Evolutionary conservation across 2,797 vertebrate species (phyloP), one percentile per base, ranked within the genome.

Genomic region (Danio tinwini): DNA sequence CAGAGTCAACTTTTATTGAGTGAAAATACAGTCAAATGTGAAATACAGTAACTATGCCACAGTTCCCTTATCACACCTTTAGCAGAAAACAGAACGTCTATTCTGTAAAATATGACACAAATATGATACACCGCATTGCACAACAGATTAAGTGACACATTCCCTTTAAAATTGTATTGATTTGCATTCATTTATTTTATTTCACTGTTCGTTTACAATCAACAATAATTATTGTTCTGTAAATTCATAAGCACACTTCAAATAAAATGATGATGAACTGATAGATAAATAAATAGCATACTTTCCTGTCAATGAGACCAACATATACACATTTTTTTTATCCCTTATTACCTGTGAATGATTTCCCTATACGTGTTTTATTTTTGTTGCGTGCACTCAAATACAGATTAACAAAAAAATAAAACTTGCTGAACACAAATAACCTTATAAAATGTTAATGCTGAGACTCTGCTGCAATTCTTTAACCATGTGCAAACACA

Each of bases 261-360:
- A 29, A 29, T 29, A 14, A 2, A 16, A 49, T 17, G 7, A 62
- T 83, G 72, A 86, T 78, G 78, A 87, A 88, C 52, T 42, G 37
- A 82, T 72, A 88, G 37, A 82, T 72, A 88, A 92, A 92, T 90
- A 91, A 91, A 90, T 81, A 83, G 14, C 81, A 83, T 78, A 82
- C 83, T 63, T 82, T 79, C 82, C 69, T 85, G 73, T 84, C 83
- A 65, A 2, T 69, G 44, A 63, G 11, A 52, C 65, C 65, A 88
- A 87, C 84, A 89, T 87, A 86, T 86, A 89, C 83, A 90, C 81
- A 83, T 29, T 55, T 9, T 55, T 9, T 75, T 70, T 63, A 53
- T 40, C 6, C 19, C 7, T 39, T 63, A 10, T 29, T 37, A 9
- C 19, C 45, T 81, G 17, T 21, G n/a, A 39, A 39, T 21, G 6